Evolutionary conservation across 1,140 invertebrate species (phyloP).

Genomic region (Drosophila bifasciata): DNA sequence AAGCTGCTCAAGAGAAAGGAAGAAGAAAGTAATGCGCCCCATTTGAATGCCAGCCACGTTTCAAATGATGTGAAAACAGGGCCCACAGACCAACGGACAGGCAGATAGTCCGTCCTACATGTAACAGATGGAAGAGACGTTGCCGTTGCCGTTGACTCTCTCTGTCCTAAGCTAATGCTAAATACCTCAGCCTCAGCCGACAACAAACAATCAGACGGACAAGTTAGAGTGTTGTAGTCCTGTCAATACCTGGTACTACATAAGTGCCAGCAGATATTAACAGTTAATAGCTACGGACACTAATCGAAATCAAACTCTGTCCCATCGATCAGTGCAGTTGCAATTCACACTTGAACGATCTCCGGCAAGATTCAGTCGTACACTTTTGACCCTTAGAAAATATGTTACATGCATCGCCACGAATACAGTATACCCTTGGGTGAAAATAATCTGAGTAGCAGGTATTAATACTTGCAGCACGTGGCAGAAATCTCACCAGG

Average conservation of each 20-base stretch:
- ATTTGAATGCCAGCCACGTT: constrained; percentile 71
- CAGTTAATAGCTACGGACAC: neutral
- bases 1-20: constrained; percentile 8
- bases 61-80: constrained; percentile 65
- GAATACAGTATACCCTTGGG: too few species aligned
- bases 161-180: constrained; percentile 21
- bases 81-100: constrained; percentile 30
- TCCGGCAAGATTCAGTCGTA: too few species aligned
- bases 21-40: constrained; percentile 28
- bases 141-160: neutral
- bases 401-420: neutral
- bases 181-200: constrained; percentile 22
- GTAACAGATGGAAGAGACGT: constrained; percentile 1
- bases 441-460: too few species aligned
- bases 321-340: too few species aligned
- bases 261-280: neutral
- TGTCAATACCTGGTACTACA: too few species aligned
- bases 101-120: constrained; percentile 6
- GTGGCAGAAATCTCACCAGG: constrained; percentile 59
- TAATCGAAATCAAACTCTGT: too few species aligned
- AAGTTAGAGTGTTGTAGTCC: neutral
- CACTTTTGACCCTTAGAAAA: too few species aligned
- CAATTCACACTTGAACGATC: too few species aligned
- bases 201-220: constrained; percentile 10
- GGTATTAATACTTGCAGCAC: constrained; percentile 51